Base-by-base conservation (phyloP, 1,140 invertebrate genomes). In the Frieseomelitta varia region DNA sequence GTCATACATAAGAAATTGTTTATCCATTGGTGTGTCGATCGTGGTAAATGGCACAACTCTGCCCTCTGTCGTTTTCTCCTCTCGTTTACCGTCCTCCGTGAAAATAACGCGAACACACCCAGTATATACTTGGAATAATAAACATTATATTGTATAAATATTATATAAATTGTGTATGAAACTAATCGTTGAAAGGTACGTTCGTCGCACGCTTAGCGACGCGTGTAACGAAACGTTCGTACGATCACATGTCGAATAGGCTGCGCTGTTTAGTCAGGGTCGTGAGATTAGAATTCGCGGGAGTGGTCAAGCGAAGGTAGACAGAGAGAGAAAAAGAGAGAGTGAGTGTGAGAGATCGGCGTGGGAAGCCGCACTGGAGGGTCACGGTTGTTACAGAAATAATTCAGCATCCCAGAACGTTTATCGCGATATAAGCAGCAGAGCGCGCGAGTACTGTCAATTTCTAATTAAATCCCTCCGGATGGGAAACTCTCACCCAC, bases 331-430 rank as follows among this genome's bases (percentile, higher is more conserved):
- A 39, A 4, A 39, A 4, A 39, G 39, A 39, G 39, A 39, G 39
- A 47, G 8, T 8, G 39, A 47, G 39, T 8, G 39, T 1, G 30
- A 72, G 79, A 83, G 80, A n/a, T n/a, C 85, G 85, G 91, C 91
- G 92, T 92, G 91, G 91, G 91, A 92, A 92, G 92, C 84, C 63
- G 82, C 75, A 84, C 84, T 88, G 86, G 86, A 92, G 91, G 90
- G 89, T 91, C 91, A 91, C 81, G 87, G 87, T 92, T 93, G 91
- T 92, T 90, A 90, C 88, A 88, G 90, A 93, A 93, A 93, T 92
- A 92, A 92, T 93, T 92, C 90, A 93, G 85, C 88, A 87, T 92
- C 89, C 92, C 75, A 85, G 79, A 77, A 81, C 84, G 87, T 92
- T 92, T 91, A 92, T 91, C 92, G 86, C 76, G 81, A 87, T 91